Base-by-base conservation (phyloP, 2,888 invertebrate genomes). In the Mythimna ferrago region DNA sequence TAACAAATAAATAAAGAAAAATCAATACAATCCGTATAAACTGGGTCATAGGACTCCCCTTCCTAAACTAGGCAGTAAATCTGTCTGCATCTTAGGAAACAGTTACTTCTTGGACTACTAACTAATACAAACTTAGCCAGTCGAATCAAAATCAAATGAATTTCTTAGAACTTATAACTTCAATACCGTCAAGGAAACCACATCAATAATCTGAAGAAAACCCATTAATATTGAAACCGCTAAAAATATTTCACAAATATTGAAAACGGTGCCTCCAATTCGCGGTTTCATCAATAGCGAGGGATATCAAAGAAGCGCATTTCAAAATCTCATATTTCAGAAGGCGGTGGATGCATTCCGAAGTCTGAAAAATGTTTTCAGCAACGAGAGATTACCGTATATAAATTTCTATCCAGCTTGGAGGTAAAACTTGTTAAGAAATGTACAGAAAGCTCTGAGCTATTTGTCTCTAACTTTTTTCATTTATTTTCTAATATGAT, bases 241-340 rank as follows among this genome's bases (percentile, higher is more conserved):
- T 81, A 84, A 84, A 90, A 89, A 92, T 90, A 88, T 91, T 89
- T 90, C 87, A 86, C 86, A 89, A 89, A 91, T 91, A 92, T 91
- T 89, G 87, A 83, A 88, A 86, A 81, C 79, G 84, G 82, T 86
- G 83, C 81, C 85, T 84, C 80, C 84, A 80, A 80, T 85, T 82
- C 86, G 90, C 86, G 86, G 86, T 86, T 85, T 82, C 82, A 87
- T 89, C 87, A 88, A 81, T 78, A 76, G 79, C 58, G 77, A 78
- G 72, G 63, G 83, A 71, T 85, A 87, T 88, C 86, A 91, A 89
- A 92, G 86, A 79, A 85, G 84, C 86, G 86, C 82, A 85, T 87
- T 88, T 86, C 85, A 84, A 88, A 87, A 87, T 88, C 84, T 88
- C 79, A 85, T 87, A 87, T 87, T 86, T 86, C 75, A 80, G 80